Evolutionary conservation across 1,140 invertebrate genomes (phyloP), one percentile per base, ranked within the genome.

Genomic region (Cydia pomonella): DNA sequence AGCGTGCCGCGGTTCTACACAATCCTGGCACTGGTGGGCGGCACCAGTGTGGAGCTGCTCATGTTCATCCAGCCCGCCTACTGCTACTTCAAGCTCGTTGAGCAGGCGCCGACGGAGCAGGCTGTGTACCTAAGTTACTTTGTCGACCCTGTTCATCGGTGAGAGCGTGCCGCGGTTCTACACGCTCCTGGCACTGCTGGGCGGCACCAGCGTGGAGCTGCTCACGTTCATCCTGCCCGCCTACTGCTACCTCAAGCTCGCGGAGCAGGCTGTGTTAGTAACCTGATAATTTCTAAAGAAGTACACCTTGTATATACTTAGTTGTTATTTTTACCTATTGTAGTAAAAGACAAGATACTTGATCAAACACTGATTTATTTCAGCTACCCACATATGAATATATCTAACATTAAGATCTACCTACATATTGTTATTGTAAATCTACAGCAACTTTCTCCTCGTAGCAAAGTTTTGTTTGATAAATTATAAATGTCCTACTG

Each of bases 1-100:
- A 93, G 93, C 21, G 87, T 97, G 12, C 96, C 96, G 0, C 92
- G 94, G 44, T 97, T 97, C 92, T 95, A 95, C 63, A 95, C 95
- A 66, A 94, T 97, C 74, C 84, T 97, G 50, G 94, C 96, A 16
- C 89, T 97, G 44, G 93, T 97, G n/a, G 96, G 96, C 2, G 95
- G 95, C 10, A 96, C 95, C 2, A 96, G 95, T 2, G 93, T 96
- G 9, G 95, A 95, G 0, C 82, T 96, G 2, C 88, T 95, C 13
- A 95, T 95, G 2, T 96, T 96, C 81, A 93, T 97, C 2, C 92
- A 96, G 72, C 96, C 96, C 0, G 94, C 94, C 0, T 87, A 95
- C 4, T 96, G 96, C 87, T 97, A 97, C 81, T 90, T 96, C 79
- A 94, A 90, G 73, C 90, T 97, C 0, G 90, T 92, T 74, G 85